phyloP scores from a whole-genome alignment of 2,888 invertebrate species.

The Mactromeris polynyma region DNA sequence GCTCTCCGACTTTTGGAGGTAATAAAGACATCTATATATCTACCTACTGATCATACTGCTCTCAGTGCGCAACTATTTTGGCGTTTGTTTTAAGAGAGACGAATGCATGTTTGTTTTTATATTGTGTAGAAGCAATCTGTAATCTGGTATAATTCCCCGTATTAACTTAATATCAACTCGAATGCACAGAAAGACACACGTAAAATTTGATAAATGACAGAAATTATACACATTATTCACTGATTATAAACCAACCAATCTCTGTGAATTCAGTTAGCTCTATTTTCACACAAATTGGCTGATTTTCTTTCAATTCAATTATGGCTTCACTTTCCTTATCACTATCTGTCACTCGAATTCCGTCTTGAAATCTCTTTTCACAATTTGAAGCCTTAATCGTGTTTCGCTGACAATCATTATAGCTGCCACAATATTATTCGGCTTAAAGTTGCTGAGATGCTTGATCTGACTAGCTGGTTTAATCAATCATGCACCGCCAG shows the following conservation, averaged over 20 bases:
- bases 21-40: no score
- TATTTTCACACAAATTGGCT: constrained; percentile 66
- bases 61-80: no score
- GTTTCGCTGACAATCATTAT: constrained; percentile 70
- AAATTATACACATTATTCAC: constrained; percentile 11
- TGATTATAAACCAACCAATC: constrained; percentile 18
- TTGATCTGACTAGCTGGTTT: constrained; percentile 58
- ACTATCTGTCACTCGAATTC: constrained; percentile 63
- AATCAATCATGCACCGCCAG: constrained; percentile 68
- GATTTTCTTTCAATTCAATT: constrained; percentile 62
- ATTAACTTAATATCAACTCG: background rate
- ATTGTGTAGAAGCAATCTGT: background rate
- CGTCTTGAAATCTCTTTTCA: constrained; percentile 64
- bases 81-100: no score
- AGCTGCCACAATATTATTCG: constrained; percentile 66
- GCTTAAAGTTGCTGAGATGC: constrained; percentile 57
- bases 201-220: constrained; percentile 17
- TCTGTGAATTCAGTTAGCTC: constrained; percentile 57
- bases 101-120: background rate
- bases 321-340: constrained; percentile 57
- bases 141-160: background rate
- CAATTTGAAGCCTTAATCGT: constrained; percentile 68
- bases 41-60: no score
- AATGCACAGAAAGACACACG: constrained; percentile 14
- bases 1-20: no score